Evolutionary conservation across 2,113 vertebrate species (phyloP), one percentile per base, ranked within the genome.

Genomic region (Romanogobio albipinnatus): DNA sequence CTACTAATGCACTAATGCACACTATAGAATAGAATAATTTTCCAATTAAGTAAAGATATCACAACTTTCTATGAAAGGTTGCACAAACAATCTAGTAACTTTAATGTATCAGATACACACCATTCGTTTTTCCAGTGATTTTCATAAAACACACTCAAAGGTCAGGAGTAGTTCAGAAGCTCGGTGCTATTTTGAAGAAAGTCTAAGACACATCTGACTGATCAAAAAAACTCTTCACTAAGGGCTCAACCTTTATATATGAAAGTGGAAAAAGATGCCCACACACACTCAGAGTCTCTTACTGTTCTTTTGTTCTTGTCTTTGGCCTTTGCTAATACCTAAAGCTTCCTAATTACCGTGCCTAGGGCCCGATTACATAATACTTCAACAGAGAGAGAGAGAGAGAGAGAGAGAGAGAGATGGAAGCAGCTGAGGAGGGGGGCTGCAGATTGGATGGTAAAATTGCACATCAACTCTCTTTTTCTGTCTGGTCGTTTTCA

Each of bases 311-410:
- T 56, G 49, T 61, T 85, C 84, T 93, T 91, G 86, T 88, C 90
- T 93, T 92, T 89, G 88, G 87, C 90, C 88, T 79, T n/a, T 33
- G 64, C 53, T 79, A 71, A 85, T 85, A 85, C 76, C 51, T 56
- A 85, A 85, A 79, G 47, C 62, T 51, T 78, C 61, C 82, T 90
- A 88, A 86, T 90, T 82, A 87, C 71, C 43, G 39, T 73, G 89
- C 82, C 64, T 81, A 82, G 43, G 84, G 58, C 76, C 81, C 15
- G 6, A 75, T 85, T 45, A 74, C 64, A 79, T 85, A 85, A 85
- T n/a, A 58, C 39, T 15, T 24, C 2, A 75, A 61, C 78, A 29
- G 17, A 73, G 51, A 29, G 53, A 68, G 75, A 53, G 9, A 43
- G 39, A 43, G 39, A 43, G 39, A 39, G 39, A 43, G 45, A 58